A percentile compares a stretch with the other conserved stretches of the same genome.
Evolutionary conservation across 2,113 vertebrate genomes (phyloP).

Genomic region (Cyphomyrus plagiostoma): DNA sequence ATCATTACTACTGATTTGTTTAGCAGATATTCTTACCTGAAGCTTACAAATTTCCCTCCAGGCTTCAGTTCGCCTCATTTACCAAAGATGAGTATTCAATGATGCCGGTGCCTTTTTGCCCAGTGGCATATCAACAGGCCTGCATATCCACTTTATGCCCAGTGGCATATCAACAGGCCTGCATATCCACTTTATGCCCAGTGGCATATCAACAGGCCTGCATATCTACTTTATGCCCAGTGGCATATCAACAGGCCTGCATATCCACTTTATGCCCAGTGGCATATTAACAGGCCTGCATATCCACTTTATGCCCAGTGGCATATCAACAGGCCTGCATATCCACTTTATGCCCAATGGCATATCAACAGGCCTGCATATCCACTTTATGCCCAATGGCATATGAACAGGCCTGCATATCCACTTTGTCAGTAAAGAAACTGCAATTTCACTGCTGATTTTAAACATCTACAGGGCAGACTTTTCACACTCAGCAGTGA

Average conservation of each 20-base stretch:
- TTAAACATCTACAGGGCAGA: not conserved
- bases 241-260: too few relatives aligned
- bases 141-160: too few relatives aligned
- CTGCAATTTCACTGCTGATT: not conserved
- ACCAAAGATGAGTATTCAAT: not conserved
- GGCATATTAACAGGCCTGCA: not conserved
- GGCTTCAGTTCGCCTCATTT: not conserved
- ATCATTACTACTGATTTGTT: not conserved
- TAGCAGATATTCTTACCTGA: not conserved
- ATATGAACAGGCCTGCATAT: too few relatives aligned
- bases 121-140: not conserved
- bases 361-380: too few relatives aligned
- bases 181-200: too few relatives aligned
- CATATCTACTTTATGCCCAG: too few relatives aligned
- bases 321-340: too few relatives aligned
- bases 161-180: too few relatives aligned
- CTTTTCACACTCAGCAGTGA: not conserved
- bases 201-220: too few relatives aligned
- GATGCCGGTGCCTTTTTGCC: not conserved
- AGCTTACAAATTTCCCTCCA: not conserved
- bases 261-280: not conserved
- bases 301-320: too few relatives aligned
- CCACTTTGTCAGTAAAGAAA: not conserved
- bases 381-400: too few relatives aligned
- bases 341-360: too few relatives aligned